Base-by-base conservation (phyloP, 2,888 invertebrate species). In the Andricus curvator region DNA sequence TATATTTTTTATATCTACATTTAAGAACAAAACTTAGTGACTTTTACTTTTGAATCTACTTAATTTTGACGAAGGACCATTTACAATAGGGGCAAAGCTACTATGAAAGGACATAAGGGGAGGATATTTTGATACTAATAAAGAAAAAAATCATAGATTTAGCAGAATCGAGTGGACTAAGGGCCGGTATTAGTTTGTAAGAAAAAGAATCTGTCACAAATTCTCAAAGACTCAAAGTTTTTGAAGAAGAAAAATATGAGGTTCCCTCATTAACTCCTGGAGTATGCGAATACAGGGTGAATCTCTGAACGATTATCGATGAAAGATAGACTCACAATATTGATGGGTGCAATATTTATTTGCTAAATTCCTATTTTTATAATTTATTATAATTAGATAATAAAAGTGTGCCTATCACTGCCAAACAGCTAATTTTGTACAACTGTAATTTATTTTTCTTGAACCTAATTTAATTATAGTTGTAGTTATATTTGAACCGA, bases 121-220 rank as follows among this genome's bases (percentile, higher is more conserved):
- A 64, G 1, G 22, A 48, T 68, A 68, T 68, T 68, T 68, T 48
- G 48, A 48, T 44, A 68, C 4, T 22, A 8, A 67, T 29, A 48
- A 48, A 44, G 22, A 48, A 25, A 68, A 44, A 25, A 17, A 25
- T 17, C 48, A 51, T 51, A 74, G 74, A 74, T n/a, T 56, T 70
- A 70, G 37, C 4, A 37, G 60, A 74, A 37, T 56, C 29, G 33
- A 56, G 74, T 74, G 74, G 74, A 60, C 56, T 22, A 29, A 56
- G 11, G 56, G 56, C 56, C 37, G 51, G 74, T 60, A 74, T 56
- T 74, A 74, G 33, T 56, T 74, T 74, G 1, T 60, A 74, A 74
- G 37, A 74, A 56, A 70, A 74, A 29, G 33, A 56, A 9, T 37
- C 13, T 56, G 33, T 20, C 6, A 17, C 2, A 29, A 17, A 25